Evolutionary conservation across 1,140 invertebrate species (phyloP), one percentile per base, ranked within the genome.

Genomic region (Heliconius nattereri): DNA sequence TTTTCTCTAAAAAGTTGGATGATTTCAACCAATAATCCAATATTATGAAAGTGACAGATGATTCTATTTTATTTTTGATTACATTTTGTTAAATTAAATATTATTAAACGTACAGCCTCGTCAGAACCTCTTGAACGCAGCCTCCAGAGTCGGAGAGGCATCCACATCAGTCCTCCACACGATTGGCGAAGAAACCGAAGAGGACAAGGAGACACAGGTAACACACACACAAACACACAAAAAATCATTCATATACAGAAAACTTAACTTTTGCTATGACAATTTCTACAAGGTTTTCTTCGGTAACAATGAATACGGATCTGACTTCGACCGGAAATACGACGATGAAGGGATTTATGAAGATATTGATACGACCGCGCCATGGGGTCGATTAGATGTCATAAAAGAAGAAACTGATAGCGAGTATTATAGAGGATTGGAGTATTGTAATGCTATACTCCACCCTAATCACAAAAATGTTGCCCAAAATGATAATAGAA

Each of bases 101-200:
- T 45, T 5, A 20, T 20, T 52, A 20, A 0, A 9, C 7, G 20
- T 20, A 23, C 8, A 98, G 96, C 97, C 98, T 1, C 96, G 98
- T 32, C 98, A 99, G 93, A 98, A 97, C 90, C 95, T 99, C 7
- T 95, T 99, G 20, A 98, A 98, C 89, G 99, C 99, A 9, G 99
- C 99, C 0, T 98, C 98, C 32, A 96, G 97, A 76, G 98, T 99
- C 35, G 99, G 99, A 6, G 99, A 99, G 92, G 98, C 98, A 1
- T 99, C 98, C 57, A 98, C 98, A 66, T 97, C 98, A 88, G 97
- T 99, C 0, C 95, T 99, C n/a, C 96, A 97, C 80, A 98, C 98
- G 57, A 99, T 99, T 87, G 98, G 98, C n/a, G 98, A 99, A 86
- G 98, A 98, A 76, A 97, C 97, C 37, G 96, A 96, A 32, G 96